Conservation (phyloP, 2,113 vertebrate genomes). For the Entomyzon cyanotis region DNA sequence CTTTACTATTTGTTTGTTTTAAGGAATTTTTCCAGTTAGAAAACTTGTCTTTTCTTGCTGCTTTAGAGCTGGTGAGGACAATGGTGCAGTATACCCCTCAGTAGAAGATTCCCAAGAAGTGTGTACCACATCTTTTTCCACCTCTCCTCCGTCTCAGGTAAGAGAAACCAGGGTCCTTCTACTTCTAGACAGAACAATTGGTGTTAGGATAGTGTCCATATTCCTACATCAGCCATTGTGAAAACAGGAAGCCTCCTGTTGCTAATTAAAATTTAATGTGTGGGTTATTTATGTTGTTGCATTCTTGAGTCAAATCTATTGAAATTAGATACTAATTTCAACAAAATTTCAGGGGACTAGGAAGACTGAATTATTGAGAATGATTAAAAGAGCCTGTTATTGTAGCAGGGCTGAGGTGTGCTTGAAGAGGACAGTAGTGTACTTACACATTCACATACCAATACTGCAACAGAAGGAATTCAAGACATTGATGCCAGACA, state of each 20-base stretch:
- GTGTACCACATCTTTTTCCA: conserved; percentile 97
- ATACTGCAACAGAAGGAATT: background rate
- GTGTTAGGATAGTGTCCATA: background rate
- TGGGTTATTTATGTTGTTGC: background rate
- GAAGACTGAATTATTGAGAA: background rate
- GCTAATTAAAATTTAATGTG: background rate
- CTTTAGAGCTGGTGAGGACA: conserved; percentile 83
- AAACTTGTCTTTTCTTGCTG: conserved; percentile 9
- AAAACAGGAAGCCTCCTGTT: background rate
- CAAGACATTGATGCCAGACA: background rate
- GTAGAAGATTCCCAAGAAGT: conserved; percentile 98
- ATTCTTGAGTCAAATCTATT: background rate
- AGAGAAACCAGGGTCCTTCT: background rate
- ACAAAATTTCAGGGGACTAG: background rate
- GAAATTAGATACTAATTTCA: background rate
- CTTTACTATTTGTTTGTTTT: background rate
- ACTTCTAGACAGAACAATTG: background rate
- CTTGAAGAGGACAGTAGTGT: background rate
- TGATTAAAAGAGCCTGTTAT: background rate
- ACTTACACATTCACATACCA: background rate
- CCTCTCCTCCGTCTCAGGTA: conserved; percentile 97
- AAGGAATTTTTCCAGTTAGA: background rate
- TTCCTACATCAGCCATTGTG: background rate
- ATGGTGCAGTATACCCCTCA: conserved; percentile 77
- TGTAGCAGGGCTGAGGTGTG: background rate